Conservation (phyloP, 2,113 vertebrate species). For the Lepus timidus region DNA sequence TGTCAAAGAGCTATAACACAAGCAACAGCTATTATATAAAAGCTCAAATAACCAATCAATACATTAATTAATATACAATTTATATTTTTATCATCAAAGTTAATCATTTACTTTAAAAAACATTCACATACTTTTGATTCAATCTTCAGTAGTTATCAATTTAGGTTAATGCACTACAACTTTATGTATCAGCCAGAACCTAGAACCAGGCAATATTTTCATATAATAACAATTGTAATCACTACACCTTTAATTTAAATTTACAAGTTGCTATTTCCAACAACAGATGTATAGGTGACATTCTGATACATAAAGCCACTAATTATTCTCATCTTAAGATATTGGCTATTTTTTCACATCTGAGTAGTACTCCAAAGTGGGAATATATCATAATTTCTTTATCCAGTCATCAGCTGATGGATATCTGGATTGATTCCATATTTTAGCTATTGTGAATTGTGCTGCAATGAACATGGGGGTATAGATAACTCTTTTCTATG, state of each 20-base stretch:
- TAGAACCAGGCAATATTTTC: slow-evolving; percentile 41
- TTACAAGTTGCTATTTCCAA: slow-evolving; percentile 5
- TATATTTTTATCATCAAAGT: not conserved
- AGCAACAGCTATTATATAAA: slow-evolving; percentile 12
- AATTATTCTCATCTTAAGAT: slow-evolving; percentile 10
- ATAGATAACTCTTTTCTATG: too few species aligned
- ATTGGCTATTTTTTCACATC: not conserved
- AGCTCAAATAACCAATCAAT: not conserved
- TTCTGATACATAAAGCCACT: not conserved
- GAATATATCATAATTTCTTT: too few species aligned
- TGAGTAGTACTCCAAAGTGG: too few species aligned
- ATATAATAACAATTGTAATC: slow-evolving; percentile 33
- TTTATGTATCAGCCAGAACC: slow-evolving; percentile 26
- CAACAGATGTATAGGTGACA: not conserved
- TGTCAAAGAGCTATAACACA: not conserved
- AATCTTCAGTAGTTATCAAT: slow-evolving; percentile 5
- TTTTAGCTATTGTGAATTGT: too few species aligned
- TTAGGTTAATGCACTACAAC: not conserved
- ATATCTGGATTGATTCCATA: too few species aligned
- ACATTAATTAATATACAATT: slow-evolving; percentile 1
- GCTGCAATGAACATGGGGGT: too few species aligned
- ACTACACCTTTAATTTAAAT: slow-evolving; percentile 32
- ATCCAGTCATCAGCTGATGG: too few species aligned
- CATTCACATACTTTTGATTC: not conserved
- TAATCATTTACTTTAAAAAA: slow-evolving; percentile 39